These are phyloP conservation scores for Ascidia mentula DNA, from an alignment of 23 tunicate genomes.

Conservation along the genomic window DNA sequence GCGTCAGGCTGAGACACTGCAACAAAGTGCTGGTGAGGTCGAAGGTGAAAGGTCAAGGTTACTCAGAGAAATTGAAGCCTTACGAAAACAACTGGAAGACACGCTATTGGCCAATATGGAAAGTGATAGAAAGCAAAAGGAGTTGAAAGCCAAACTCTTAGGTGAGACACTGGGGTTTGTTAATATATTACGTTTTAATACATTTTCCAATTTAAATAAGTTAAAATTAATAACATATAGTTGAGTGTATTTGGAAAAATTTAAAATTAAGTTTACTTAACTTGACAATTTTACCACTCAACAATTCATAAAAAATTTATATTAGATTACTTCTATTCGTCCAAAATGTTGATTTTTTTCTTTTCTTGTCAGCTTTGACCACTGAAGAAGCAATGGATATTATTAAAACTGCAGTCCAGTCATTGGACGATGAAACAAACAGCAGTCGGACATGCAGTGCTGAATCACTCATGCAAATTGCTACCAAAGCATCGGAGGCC, in stretches of 20 bases:
- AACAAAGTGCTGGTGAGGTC: constrained; percentile 54
- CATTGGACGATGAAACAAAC: constrained; percentile 47
- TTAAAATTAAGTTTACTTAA: no score
- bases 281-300: no score
- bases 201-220: no score
- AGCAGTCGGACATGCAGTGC: constrained; percentile 63
- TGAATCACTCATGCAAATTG: constrained; percentile 37
- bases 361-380: constrained; percentile 39
- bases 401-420: constrained; percentile 15
- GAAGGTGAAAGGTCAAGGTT: constrained; percentile 27
- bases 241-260: no score
- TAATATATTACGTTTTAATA: no score
- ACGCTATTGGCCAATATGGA: constrained; percentile 12
- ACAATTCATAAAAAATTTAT: no score
- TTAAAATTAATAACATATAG: neutral
- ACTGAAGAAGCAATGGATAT: constrained; percentile 49
- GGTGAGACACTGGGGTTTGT: no score
- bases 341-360: no score
- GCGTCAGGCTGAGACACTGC: constrained; percentile 55
- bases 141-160: constrained; percentile 36
- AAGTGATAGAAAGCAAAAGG: constrained; percentile 17
- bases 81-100: constrained; percentile 25
- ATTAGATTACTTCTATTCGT: no score
- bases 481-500: constrained; percentile 7
- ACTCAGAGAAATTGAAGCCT: constrained; percentile 17